Percentiles rank a stretch among this genome's conserved stretches.
Evolutionary conservation across 2,113 vertebrate genomes (phyloP).

Genomic region (Lutjanus erythropterus): DNA sequence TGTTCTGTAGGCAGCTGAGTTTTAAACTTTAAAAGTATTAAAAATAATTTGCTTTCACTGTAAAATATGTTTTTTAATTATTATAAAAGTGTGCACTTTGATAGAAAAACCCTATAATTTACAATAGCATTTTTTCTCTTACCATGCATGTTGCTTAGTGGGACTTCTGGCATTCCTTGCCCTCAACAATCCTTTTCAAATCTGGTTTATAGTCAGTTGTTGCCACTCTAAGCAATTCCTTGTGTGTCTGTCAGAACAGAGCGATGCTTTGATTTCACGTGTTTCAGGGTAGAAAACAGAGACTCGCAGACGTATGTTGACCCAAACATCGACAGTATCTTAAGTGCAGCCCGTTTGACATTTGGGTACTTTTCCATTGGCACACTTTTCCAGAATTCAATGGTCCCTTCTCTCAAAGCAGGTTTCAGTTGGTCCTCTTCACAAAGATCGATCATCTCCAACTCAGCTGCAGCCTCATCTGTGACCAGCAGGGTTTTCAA

Average conservation of each 20-base stretch:
- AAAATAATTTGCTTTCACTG: too few species aligned
- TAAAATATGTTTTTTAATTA: too few species aligned
- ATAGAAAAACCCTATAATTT: too few species aligned
- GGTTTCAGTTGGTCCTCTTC: constrained; percentile 29
- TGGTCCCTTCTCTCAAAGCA: constrained; percentile 18
- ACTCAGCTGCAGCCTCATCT: constrained; percentile 24
- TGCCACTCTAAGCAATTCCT: constrained; percentile 52
- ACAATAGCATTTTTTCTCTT: too few species aligned
- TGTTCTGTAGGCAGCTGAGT: too few species aligned
- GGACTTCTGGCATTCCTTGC: neutral
- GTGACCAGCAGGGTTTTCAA: constrained; percentile 34
- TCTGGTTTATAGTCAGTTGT: constrained; percentile 38
- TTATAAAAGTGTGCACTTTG: too few species aligned
- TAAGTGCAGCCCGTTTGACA: constrained; percentile 28
- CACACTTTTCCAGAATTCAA: constrained; percentile 33
- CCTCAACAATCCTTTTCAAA: constrained; percentile 15
- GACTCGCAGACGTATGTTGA: constrained; percentile 46
- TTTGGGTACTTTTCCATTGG: constrained; percentile 31
- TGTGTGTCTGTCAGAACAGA: constrained; percentile 52
- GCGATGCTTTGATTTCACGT: neutral
- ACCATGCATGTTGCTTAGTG: too few species aligned
- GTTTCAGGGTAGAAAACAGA: constrained; percentile 51
- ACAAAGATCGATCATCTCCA: constrained; percentile 26
- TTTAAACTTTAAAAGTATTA: too few species aligned
- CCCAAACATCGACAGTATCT: constrained; percentile 41